Evolutionary conservation across 2,888 invertebrate genomes (phyloP), one percentile per base, ranked within the genome.

Genomic region (Synergus gifuensis): DNA sequence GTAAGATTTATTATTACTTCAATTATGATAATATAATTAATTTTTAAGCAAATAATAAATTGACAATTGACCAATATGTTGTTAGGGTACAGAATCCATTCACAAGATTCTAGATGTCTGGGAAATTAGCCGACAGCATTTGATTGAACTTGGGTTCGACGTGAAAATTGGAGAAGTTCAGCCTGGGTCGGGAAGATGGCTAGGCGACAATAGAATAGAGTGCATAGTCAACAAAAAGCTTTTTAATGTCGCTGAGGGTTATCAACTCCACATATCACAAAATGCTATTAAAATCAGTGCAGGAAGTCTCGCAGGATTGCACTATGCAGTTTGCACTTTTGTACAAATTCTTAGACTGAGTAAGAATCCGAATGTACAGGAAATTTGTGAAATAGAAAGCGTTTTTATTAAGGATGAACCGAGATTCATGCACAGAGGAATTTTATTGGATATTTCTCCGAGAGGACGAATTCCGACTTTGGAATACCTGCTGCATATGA

Each of bases 391-490:
- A 82, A 88, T 92, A 40, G 91, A 91, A 7, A 91, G 93, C 14
- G 90, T 93, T 66, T 88, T 93, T 49, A 94, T 95, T 80, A 93
- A 94, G 82, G 95, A 95, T 86, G 93, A 93, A 85, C 95, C 95
- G 2, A 92, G 93, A 77, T 91, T 94, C 60, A 90, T 92, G 46
- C 93, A 94, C 85, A 91, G 95, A 82, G 95, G 94, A 7, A 93
- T 95, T 73, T 90, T 94, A 63, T 89, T 95, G 82, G 95, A 95
- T 86, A 93, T 94, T 84, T 93, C 92, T 86, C 94, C 91, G 85
- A 93, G 93, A 84, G 94, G 94, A 58, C 92, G 94, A 69, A 93
- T 94, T 81, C 94, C 94, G 18, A 93, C 92, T 12, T 87, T 94
- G 85, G 93, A 93, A 82, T 93, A 93, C 83, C 87, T 94, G 42